Evolutionary conservation across 2,888 invertebrate species (phyloP), one percentile per base, ranked within the genome.

Genomic region (Amblyjoppa proteus): DNA sequence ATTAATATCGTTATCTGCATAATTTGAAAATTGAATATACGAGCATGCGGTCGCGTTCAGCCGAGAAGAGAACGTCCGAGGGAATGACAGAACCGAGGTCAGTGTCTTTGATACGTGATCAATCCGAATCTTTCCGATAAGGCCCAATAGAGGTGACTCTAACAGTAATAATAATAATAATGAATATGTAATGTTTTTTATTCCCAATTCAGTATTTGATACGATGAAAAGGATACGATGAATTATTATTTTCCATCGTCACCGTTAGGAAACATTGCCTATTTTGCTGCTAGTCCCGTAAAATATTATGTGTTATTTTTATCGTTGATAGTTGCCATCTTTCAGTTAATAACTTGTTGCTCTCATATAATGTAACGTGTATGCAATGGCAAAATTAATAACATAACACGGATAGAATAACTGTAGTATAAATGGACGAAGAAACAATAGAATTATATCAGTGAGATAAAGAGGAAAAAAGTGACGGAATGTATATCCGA

Each of bases 401-500:
- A 80, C 66, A 41, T 51, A 56, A 78, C 70, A 66, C 53, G 34
- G 2, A 66, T 31, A 53, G 49, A 70, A 81, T 87, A 84, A 79
- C 80, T 66, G n/a, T 78, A 28, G 66, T 76, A 76, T 79, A 79
- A 85, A 85, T 81, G 71, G 74, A 75, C 38, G 66, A 68, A 51
- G 56, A 41, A 92, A 93, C 90, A 92, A 92, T 92, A 91, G 90
- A 89, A 91, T 93, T 92, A 91, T 90, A 91, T 93, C 91, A 91
- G 92, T 93, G 93, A 89, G 92, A 91, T 92, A 92, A 93, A 93
- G 91, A 70, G 51, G 91, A 91, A 92, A 92, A 89, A 91, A 90
- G 90, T 90, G 90, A 91, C 90, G 90, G 91, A 92, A 90, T 88
- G 80, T 74, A 87, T 34, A 38, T 38, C 53, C 74, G 56, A 71